phyloP scores from a whole-genome alignment of 2,888 invertebrate species.

The Agelastica alni region DNA sequence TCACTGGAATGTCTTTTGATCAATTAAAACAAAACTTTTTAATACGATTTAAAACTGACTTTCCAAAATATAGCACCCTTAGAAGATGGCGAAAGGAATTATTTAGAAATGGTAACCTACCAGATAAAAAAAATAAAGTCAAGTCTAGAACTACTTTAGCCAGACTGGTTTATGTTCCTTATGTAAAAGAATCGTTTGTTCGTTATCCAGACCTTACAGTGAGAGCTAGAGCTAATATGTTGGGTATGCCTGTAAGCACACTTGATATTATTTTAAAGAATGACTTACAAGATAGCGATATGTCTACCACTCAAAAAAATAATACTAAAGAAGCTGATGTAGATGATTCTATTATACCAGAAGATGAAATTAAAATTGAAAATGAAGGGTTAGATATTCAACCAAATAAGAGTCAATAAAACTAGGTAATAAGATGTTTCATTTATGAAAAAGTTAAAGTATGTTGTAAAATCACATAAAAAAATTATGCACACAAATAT shows the following conservation, averaged over 20 bases:
- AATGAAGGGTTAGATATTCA: too few species aligned
- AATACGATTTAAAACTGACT: not conserved
- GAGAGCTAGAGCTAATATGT: not conserved
- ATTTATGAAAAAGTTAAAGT: too few species aligned
- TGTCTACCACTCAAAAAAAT: too few species aligned
- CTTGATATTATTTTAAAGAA: not conserved
- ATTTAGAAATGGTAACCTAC: not conserved
- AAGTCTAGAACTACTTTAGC: too few species aligned
- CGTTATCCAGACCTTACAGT: not conserved
- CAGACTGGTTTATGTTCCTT: not conserved
- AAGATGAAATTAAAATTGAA: too few species aligned
- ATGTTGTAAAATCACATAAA: too few species aligned
- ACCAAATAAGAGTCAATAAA: too few species aligned
- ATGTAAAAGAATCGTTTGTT: constrained; percentile 3
- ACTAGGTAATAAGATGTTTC: too few species aligned
- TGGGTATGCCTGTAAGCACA: not conserved
- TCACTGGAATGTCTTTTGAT: not conserved
- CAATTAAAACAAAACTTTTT: not conserved
- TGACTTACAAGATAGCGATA: not conserved
- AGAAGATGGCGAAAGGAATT: not conserved
- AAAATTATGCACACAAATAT: too few species aligned
- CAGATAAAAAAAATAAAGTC: too few species aligned
- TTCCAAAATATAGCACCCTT: not conserved
- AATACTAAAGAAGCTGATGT: too few species aligned
- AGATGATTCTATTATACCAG: too few species aligned